A percentile compares a stretch with the other conserved stretches of the same genome.
These are phyloP conservation scores for Moxostoma hubbsi DNA, from an alignment of 2,797 vertebrate species.

Conservation along the genomic window DNA sequence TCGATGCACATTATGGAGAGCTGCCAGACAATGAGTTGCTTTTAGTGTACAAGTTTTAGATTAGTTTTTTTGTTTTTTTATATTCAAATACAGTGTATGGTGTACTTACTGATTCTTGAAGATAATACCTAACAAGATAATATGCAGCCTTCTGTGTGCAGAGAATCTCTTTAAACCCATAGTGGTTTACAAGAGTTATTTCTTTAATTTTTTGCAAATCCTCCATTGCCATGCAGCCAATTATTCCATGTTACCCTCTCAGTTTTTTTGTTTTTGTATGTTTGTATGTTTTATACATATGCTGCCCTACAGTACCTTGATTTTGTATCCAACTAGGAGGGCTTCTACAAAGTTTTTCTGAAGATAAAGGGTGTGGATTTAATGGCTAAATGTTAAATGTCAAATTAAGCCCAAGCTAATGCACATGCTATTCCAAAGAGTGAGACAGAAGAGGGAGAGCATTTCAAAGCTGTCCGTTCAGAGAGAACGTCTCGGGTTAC, in stretches of 20 bases:
- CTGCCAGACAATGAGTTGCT: conserved; percentile 37
- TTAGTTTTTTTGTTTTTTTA: conserved; percentile 5
- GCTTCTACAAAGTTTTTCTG: too few relatives aligned
- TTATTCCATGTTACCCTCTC: too few relatives aligned
- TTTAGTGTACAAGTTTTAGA: conserved; percentile 36
- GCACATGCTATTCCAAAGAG: conserved; percentile 75
- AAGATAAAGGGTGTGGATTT: conserved; percentile 67
- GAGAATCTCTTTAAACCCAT: neutral
- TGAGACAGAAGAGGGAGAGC: conserved; percentile 67
- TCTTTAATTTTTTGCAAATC: conserved; percentile 28
- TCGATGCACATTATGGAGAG: neutral
- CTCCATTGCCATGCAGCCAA: conserved; percentile 6
- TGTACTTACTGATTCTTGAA: conserved; percentile 17
- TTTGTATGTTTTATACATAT: neutral
- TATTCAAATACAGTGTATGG: neutral
- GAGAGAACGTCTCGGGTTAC: too few relatives aligned
- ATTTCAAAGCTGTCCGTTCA: conserved; percentile 81
- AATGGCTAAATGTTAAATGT: conserved; percentile 83
- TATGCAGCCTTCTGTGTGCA: conserved; percentile 2
- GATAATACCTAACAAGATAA: conserved; percentile 31
- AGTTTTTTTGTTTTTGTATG: too few relatives aligned
- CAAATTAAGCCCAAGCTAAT: conserved; percentile 87
- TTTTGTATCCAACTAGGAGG: too few relatives aligned
- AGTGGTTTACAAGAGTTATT: conserved; percentile 14
- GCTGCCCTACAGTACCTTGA: too few relatives aligned